phyloP scores from a whole-genome alignment of 2,888 invertebrate genomes.

The Laothoe populi region DNA sequence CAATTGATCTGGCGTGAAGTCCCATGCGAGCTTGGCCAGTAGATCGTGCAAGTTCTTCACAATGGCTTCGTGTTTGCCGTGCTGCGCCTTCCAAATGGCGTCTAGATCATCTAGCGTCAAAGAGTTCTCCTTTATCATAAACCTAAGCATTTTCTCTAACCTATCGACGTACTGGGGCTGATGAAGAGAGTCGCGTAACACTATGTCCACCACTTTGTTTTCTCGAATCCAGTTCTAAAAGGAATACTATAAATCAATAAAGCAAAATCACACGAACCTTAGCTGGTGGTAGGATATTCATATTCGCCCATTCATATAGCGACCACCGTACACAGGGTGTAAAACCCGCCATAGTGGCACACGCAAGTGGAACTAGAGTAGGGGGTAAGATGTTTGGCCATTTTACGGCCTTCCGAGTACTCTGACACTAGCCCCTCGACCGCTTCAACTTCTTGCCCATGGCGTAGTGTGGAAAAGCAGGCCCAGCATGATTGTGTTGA shows the following conservation, averaged over 20 bases:
- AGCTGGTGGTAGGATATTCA: too few relatives aligned
- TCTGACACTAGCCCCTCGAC: too few relatives aligned
- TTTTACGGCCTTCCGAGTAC: too few relatives aligned
- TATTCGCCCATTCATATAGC: too few relatives aligned
- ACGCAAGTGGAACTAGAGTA: too few relatives aligned
- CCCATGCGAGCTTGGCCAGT: slow-evolving; percentile 98
- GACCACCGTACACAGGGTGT: too few relatives aligned
- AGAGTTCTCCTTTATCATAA: slow-evolving; percentile 97
- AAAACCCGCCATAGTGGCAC: neutral
- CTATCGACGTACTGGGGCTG: slow-evolving; percentile 99
- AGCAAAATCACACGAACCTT: too few relatives aligned
- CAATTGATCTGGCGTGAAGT: slow-evolving; percentile 98
- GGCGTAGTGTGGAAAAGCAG: too few relatives aligned
- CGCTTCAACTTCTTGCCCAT: too few relatives aligned
- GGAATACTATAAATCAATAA: slow-evolving; percentile 29
- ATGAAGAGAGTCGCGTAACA: slow-evolving; percentile 97
- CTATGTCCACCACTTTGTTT: slow-evolving; percentile 97
- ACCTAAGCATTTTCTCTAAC: slow-evolving; percentile 97
- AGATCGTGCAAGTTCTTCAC: slow-evolving; percentile 99
- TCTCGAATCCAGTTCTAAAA: slow-evolving; percentile 97
- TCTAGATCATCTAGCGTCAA: slow-evolving; percentile 96
- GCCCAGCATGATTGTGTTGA: too few relatives aligned
- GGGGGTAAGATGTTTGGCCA: too few relatives aligned
- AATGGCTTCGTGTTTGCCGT: slow-evolving; percentile 98
- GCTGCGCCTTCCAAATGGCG: slow-evolving; percentile 98